Conservation (phyloP, 1,140 invertebrate species). For the Heliconius hewitsoni region DNA sequence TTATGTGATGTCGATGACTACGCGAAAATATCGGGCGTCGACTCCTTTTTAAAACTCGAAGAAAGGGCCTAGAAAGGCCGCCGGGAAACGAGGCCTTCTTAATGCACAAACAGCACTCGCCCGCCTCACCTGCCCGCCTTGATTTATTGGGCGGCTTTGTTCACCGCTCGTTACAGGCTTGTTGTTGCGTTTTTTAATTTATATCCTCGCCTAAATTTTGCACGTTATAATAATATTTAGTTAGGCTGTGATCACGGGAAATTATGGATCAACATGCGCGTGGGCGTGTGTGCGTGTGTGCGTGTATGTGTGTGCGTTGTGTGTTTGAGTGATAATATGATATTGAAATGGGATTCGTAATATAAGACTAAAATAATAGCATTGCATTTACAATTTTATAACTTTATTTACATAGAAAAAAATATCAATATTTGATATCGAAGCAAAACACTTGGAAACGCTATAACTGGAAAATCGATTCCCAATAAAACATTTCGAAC, state of each 20-base stretch:
- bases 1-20: conserved; percentile 82
- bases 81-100: conserved; percentile 71
- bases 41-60: conserved; percentile 80
- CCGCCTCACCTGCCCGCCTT: conserved; percentile 73
- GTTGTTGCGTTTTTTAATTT: conserved; percentile 81
- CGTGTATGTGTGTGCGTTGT: too few relatives aligned
- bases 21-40: conserved; percentile 78
- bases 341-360: too few relatives aligned
- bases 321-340: too few relatives aligned
- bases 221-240: conserved; percentile 72
- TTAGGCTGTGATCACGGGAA: conserved; percentile 64
- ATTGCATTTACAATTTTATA: too few relatives aligned
- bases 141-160: conserved; percentile 79
- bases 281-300: too few relatives aligned
- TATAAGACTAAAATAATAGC: too few relatives aligned
- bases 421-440: too few relatives aligned
- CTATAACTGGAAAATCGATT: not conserved
- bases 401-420: too few relatives aligned
- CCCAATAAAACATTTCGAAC: too few relatives aligned
- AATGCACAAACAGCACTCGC: conserved; percentile 78
- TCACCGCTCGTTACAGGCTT: conserved; percentile 76
- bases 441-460: not conserved
- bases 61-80: conserved; percentile 78
- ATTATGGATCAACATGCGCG: conserved; percentile 39
- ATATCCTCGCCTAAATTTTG: conserved; percentile 71